Conservation (phyloP, 2,797 vertebrate species). For the Bovichtus diacanthus region DNA sequence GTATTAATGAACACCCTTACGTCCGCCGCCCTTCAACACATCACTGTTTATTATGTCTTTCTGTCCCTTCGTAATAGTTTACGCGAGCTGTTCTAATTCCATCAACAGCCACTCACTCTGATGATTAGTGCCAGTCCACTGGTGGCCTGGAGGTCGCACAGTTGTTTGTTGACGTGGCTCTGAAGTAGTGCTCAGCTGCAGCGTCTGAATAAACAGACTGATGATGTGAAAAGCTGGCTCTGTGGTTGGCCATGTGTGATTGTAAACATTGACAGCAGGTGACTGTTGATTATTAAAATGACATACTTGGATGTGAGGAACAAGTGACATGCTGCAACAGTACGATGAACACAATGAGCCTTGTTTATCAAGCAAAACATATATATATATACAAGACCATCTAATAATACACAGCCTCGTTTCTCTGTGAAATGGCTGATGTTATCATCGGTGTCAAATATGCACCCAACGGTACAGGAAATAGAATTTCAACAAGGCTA, state of each 20-base stretch:
- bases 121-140: conserved; percentile 78
- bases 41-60: conserved; percentile 72
- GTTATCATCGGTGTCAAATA: conserved; percentile 74
- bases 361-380: conserved; percentile 60
- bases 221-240: conserved; percentile 53
- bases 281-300: conserved; percentile 76
- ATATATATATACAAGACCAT: conserved; percentile 55
- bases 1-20: conserved; percentile 72
- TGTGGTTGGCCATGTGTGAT: conserved; percentile 38
- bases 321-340: conserved; percentile 43
- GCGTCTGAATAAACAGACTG: conserved; percentile 44
- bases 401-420: conserved; percentile 71
- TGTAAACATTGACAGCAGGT: conserved; percentile 73
- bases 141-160: conserved; percentile 70
- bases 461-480: conserved; percentile 66
- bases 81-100: conserved; percentile 75
- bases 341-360: conserved; percentile 41
- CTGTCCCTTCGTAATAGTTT: conserved; percentile 74
- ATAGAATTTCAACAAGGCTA: conserved; percentile 67
- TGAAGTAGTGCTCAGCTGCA: conserved; percentile 66
- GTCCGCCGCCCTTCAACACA: conserved; percentile 61
- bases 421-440: conserved; percentile 68
- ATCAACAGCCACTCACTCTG: conserved; percentile 78
- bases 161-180: conserved; percentile 63
- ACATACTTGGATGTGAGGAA: conserved; percentile 53